A percentile compares a stretch with the other conserved stretches of the same genome.
phyloP scores from a whole-genome alignment of 2,113 vertebrate genomes.

The Proteles cristata region DNA sequence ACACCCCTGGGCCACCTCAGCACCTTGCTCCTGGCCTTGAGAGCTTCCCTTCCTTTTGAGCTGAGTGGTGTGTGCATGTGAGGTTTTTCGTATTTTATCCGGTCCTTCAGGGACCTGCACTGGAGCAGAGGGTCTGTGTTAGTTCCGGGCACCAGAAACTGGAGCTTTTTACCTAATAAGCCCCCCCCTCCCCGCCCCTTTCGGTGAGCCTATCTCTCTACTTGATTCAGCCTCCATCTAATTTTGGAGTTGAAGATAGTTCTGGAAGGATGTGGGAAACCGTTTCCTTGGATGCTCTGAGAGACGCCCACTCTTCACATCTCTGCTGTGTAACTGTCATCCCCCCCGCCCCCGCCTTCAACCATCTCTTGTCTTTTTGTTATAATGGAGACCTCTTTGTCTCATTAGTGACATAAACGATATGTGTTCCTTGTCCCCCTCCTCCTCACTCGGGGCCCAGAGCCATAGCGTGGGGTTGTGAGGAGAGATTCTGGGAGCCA shows the following conservation, averaged over 20 bases:
- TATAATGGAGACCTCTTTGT: background rate
- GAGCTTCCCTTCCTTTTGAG: background rate
- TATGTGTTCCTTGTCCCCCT: fast-evolving
- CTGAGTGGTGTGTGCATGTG: background rate
- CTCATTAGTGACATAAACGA: background rate
- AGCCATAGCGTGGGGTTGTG: background rate
- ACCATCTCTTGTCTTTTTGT: background rate
- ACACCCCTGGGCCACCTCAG: fast-evolving
- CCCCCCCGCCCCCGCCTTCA: background rate
- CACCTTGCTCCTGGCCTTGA: background rate
- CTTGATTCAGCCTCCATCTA: background rate
- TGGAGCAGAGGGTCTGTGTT: background rate
- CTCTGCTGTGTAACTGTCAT: background rate
- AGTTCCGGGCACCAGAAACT: background rate
- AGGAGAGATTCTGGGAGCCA: background rate
- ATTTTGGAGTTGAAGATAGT: background rate
- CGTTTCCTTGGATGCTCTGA: background rate
- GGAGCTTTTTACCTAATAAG: too few relatives aligned
- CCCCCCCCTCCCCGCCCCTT: background rate
- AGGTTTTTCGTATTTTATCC: background rate
- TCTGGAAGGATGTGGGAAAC: background rate
- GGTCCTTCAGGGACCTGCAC: background rate
- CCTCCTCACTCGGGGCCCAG: background rate
- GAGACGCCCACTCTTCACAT: background rate
- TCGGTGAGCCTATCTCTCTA: background rate